Base-by-base conservation (phyloP, 37 sponge, comb jelly and placozoan genomes). In the Tethya wilhelma region DNA sequence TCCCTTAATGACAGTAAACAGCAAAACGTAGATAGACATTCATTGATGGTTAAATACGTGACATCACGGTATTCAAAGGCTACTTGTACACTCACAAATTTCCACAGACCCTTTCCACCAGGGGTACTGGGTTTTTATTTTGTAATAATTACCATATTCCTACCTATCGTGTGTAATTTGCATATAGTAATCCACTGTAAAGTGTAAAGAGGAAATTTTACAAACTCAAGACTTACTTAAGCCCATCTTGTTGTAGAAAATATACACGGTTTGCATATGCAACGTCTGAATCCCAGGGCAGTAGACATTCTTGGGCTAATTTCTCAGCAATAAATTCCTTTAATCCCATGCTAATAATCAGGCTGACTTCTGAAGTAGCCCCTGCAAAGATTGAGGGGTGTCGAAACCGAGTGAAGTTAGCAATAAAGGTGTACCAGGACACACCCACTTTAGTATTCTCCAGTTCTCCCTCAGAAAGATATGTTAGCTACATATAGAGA, bases 301-400 rank as follows among this genome's bases (percentile, higher is more conserved):
- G 1, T 2, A 79, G 25, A 1, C 43, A 37, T 6, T 79, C 49
- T 2, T 20, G 8, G 56, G 58, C 69, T 0, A 79, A 22, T 4
- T 28, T 66, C 26, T 29, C 39, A 28, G 36, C 22, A n/a, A 66
- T 23, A 1, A 28, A 0, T 45, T 79, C 79, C 9, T 67, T 79
- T 37, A 79, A n/a, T 0, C 79, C 79, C 29, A 29, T 9, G 3
- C 3, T 6, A 37, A 28, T 4, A 12, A 79, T 8, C 41, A 67
- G 39, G 36, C 32, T 33, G 26, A 12, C 43, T 57, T 79, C 79
- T 8, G 22, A 49, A 22, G 69, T 37, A 4, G 67, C 3, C 38
- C 58, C 79, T 4, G 40, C 56, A 41, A 30, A 79, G 58, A 79
- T 46, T 38, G 66, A 65, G 32, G 67, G 69, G 36, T 79, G 69